These are phyloP conservation scores for Cancer borealis DNA, from an alignment of 2,888 invertebrate species.

Conservation along the genomic window DNA sequence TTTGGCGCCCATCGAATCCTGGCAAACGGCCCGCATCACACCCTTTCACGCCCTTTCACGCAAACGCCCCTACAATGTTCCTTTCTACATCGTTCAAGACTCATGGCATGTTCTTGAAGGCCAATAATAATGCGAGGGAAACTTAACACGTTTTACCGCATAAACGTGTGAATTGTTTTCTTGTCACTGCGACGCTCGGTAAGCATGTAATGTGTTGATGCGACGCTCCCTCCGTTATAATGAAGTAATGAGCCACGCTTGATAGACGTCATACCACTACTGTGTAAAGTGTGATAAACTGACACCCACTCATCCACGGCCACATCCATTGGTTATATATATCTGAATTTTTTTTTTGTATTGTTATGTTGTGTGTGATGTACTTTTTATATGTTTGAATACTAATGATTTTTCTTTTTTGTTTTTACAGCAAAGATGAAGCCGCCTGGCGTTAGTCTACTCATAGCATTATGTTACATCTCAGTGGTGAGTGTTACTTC, in stretches of 20 bases:
- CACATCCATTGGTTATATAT: no score
- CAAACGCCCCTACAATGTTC: no score
- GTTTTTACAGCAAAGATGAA: conserved; percentile 48
- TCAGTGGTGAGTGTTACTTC: conserved; percentile 39
- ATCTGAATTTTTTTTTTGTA: no score
- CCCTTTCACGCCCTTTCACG: no score
- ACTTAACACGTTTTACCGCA: background rate
- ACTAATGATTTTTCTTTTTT: background rate
- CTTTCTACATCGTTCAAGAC: no score
- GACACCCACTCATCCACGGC: no score
- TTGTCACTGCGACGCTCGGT: background rate
- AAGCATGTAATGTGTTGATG: background rate
- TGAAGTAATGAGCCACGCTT: background rate
- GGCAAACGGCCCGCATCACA: no score
- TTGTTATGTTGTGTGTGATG: background rate
- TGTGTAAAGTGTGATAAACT: no score
- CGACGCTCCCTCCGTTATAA: background rate
- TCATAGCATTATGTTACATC: conserved; percentile 47
- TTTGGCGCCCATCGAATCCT: background rate
- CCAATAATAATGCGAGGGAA: background rate
- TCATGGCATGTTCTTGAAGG: no score
- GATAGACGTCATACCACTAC: background rate
- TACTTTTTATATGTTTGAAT: background rate
- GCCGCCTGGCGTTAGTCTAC: conserved; percentile 55
- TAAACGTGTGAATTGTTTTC: background rate